phyloP scores from a whole-genome alignment of 2,888 invertebrate genomes.

The Plagodis pulveraria region DNA sequence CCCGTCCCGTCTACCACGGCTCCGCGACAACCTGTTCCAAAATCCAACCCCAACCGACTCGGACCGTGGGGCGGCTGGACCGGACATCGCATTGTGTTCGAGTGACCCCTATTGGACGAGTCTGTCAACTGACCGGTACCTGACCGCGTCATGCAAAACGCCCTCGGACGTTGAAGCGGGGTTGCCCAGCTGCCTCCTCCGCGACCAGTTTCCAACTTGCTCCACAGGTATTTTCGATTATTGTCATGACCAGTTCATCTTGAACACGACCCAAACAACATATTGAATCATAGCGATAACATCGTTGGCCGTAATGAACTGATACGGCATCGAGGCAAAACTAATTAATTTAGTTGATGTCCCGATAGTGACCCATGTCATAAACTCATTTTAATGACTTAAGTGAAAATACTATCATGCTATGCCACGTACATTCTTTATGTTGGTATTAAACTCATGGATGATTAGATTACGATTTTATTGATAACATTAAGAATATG shows the following conservation, averaged over 20 bases:
- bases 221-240: constrained; percentile 74
- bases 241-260: constrained; percentile 47
- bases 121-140: constrained; percentile 69
- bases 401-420: constrained; percentile 5
- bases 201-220: constrained; percentile 68
- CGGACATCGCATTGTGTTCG: constrained; percentile 72
- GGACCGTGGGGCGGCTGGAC: constrained; percentile 50
- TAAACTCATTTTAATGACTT: constrained; percentile 11
- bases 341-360: constrained; percentile 32
- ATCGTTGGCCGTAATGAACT: constrained; percentile 36
- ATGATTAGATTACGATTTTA: neutral
- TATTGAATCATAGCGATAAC: constrained; percentile 51
- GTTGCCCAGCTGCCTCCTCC: constrained; percentile 71
- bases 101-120: constrained; percentile 74
- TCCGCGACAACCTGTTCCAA: constrained; percentile 55
- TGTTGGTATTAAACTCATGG: neutral
- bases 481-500: too few species aligned
- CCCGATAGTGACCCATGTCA: constrained; percentile 11
- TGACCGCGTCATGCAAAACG: constrained; percentile 73
- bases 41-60: constrained; percentile 48
- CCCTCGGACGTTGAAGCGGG: constrained; percentile 73
- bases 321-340: constrained; percentile 25
- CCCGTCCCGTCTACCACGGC: constrained; percentile 30
- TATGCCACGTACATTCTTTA: neutral
- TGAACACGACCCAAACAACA: constrained; percentile 48